Evolutionary conservation across 2,888 invertebrate genomes (phyloP), one percentile per base, ranked within the genome.

Genomic region (Caenorhabditis sp.): DNA sequence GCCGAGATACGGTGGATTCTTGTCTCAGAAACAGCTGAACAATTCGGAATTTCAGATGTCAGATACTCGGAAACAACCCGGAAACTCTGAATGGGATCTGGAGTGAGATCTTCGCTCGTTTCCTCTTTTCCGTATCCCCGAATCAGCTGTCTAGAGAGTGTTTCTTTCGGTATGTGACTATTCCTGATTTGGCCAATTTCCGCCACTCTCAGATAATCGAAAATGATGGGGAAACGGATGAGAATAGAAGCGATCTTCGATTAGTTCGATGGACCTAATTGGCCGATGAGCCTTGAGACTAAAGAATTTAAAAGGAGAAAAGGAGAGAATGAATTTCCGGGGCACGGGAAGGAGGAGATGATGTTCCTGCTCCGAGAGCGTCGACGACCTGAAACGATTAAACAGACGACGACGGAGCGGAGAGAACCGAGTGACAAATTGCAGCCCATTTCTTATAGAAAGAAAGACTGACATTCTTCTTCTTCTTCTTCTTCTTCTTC

Each of bases 401-500:
- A 4, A 20, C n/a, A 18, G n/a, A n/a, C n/a, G n/a, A n/a, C n/a
- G n/a, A n/a, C 18, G 18, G 47, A 47, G 20, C n/a, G 4, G 47
- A 3, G 47, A 15, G 18, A 18, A 5, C 47, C 4, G 47, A 20
- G 20, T 18, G 47, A 47, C 47, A 47, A 47, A 47, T 47, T 47
- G 47, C 47, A 47, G 47, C 9, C 47, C 47, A 18, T 47, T 47
- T 47, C 47, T 47, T 40, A 9, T 18, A 18, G 40, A 13, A 13
- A 47, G 11, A 47, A 18, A 9, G 47, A 47, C 6, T 15, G 47
- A 47, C 47, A 47, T 9, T 51, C 55, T 53, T 67, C 32, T n/a
- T n/a, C 67, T 40, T 15, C 40, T 32, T 55, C 40, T 67, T 37
- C 28, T 9, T 51, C 55, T 53, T 67, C 32, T n/a, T n/a, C 67